Base-by-base conservation (phyloP, 2,113 vertebrate genomes). In the Festucalex cinctus region DNA sequence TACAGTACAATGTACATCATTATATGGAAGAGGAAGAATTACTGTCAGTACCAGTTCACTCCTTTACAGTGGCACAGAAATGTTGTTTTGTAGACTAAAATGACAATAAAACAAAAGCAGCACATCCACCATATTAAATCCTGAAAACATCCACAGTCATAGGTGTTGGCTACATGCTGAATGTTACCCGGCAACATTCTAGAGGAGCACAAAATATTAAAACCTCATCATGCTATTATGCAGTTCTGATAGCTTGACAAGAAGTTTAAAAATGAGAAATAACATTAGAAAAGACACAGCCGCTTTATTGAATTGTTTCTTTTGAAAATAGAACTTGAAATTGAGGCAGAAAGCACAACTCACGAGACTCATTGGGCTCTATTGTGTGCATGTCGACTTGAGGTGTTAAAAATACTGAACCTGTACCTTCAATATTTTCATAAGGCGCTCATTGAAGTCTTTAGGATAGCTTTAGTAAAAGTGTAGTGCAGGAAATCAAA, bases 181-280 rank as follows among this genome's bases (percentile, higher is more conserved):
- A 39, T 43, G 14, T 5, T 43, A 48, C 44, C 44, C 19, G 17
- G 44, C 17, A 6, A 28, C 24, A 28, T 54, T 6, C 24, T n/a
- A 28, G 24, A 28, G 53, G 26, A 56, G 24, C 12, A 12, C 56
- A 7, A 57, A 82, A 75, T 69, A 76, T 36, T 66, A 74, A 85
- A 76, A 43, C 66, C 63, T 67, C 48, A 36, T 1, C 79, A 83
- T 61, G 26, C 68, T 72, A 71, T 32, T n/a, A n/a, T n/a, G n/a
- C n/a, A n/a, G n/a, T n/a, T n/a, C n/a, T n/a, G n/a, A n/a, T n/a
- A n/a, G n/a, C n/a, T n/a, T n/a, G n/a, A n/a, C n/a, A n/a, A n/a
- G n/a, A n/a, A n/a, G n/a, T n/a, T n/a, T n/a, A n/a, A 51, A 78
- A 51, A 68, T 32, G 36, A 80, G 70, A 80, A 74, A 72, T 78